These are phyloP conservation scores for Diachrysia chrysitis DNA, from an alignment of 2,888 invertebrate species.

Conservation along the genomic window DNA sequence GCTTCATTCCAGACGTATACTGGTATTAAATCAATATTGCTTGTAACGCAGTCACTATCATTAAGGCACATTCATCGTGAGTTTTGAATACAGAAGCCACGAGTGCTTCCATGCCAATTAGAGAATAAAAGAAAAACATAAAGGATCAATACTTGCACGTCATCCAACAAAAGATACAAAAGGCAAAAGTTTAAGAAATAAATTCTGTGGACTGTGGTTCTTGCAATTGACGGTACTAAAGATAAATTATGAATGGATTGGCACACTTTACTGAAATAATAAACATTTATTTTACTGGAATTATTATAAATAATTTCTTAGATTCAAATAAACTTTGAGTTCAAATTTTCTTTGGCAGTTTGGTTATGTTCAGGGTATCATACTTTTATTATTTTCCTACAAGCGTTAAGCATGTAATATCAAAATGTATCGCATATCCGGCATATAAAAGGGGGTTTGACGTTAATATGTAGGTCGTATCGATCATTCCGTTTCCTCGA, in stretches of 20 bases:
- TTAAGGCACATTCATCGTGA: conserved; percentile 30
- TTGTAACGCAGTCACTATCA: conserved; percentile 14
- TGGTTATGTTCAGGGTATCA: conserved; percentile 9
- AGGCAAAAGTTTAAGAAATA: conserved; percentile 26
- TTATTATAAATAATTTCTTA: background rate
- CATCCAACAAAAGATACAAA: conserved; percentile 26
- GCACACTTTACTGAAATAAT: background rate
- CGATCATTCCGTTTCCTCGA: conserved; percentile 47
- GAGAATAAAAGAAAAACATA: conserved; percentile 39
- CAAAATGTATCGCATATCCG: conserved; percentile 44
- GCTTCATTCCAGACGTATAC: background rate
- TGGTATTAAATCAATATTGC: conserved; percentile 3
- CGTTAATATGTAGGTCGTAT: conserved; percentile 49
- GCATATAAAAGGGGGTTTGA: conserved; percentile 34
- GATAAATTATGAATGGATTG: conserved; percentile 3
- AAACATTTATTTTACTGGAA: background rate
- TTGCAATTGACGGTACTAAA: conserved; percentile 22
- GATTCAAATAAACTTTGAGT: background rate
- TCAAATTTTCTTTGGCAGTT: background rate
- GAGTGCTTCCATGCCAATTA: conserved; percentile 41
- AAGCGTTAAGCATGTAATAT: conserved; percentile 30
- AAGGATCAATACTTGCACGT: conserved; percentile 48
- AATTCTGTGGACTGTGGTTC: conserved; percentile 8
- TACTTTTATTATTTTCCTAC: conserved; percentile 28
- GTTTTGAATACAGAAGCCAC: conserved; percentile 40